Evolutionary conservation across 2,797 vertebrate genomes (phyloP).

Genomic region (Semaprochilodus insignis): DNA sequence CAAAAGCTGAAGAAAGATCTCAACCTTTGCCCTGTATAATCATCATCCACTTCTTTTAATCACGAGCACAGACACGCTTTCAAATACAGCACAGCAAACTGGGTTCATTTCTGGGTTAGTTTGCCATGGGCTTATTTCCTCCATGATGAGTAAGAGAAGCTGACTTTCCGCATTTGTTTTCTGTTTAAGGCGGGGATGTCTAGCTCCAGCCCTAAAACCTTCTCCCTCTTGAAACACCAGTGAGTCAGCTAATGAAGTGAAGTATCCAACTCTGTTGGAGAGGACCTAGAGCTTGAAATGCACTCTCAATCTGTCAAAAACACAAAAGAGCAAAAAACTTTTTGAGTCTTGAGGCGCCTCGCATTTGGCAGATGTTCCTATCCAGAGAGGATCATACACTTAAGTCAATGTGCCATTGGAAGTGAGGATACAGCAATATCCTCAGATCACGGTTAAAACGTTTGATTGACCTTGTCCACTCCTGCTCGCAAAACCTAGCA

Average conservation of each 20-base stretch:
- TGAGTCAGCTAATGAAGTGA: slow-evolving; percentile 5
- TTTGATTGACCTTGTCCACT: too few relatives aligned
- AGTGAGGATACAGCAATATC: neutral
- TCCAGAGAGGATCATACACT: neutral
- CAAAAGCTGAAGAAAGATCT: neutral
- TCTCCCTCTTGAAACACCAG: neutral
- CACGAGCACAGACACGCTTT: slow-evolving; percentile 1
- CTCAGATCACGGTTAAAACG: too few relatives aligned
- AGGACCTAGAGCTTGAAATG: neutral
- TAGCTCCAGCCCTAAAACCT: neutral
- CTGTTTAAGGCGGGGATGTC: neutral
- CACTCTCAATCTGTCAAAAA: neutral
- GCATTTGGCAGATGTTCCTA: neutral
- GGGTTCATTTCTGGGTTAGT: slow-evolving; percentile 12
- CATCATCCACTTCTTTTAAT: neutral
- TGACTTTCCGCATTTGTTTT: neutral
- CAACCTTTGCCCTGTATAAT: slow-evolving; percentile 16
- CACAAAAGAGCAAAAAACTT: neutral
- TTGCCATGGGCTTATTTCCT: neutral
- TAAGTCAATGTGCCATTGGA: neutral
- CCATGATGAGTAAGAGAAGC: slow-evolving; percentile 10
- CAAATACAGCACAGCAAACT: neutral
- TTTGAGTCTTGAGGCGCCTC: neutral
- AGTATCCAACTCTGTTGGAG: neutral
- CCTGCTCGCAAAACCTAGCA: too few relatives aligned